Evolutionary conservation across 92 coral and sea anemone genomes (phyloP), one percentile per base, ranked within the genome.

Genomic region (Meandrina meandrites): DNA sequence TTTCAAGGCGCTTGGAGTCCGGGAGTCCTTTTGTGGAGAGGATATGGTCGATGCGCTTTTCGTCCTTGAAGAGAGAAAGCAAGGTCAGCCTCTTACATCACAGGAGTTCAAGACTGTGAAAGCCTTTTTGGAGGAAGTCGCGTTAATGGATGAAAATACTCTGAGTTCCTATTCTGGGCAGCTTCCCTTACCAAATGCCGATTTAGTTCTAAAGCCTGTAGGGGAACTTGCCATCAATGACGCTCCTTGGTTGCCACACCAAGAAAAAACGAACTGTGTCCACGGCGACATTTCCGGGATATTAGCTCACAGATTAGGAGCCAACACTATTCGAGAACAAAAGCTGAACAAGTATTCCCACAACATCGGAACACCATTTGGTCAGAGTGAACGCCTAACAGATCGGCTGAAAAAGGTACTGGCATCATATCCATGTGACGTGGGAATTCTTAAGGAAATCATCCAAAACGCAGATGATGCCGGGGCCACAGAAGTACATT

Each of bases 381-480:
- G 98, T 27, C 99, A 97, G 82, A 92, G 91, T 57, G 99, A 97
- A 70, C 93, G 90, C 62, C 83, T 97, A 14, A 97, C 99, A 22
- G 84, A 76, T 75, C 87, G 97, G 56, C 79, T 97, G 24, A 95
- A 93, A 82, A 91, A 86, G 81, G 93, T 92, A 68, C 90, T 97
- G 8, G 84, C 90, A 48, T 92, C 99, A 16, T 95, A 97, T 88
- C 99, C 98, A 32, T 92, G 97, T 86, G 99, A 93, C 60, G 90
- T 84, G 5, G 99, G 99, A 78, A 95, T 97, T 83, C 88, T 97
- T 40, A 95, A 97, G 86, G 99, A 97, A 79, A 89, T 97, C 30
- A 90, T 95, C 50, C 98, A 97, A 85, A 97, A 93, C 78, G 98
- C 98, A 72, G 99, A 97, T 75, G 96, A 97, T 78, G 96, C 99